A percentile compares a stretch with the other conserved stretches of the same genome.
Conservation (phyloP, 1,140 invertebrate genomes). For the Brachionus calyciflorus region DNA sequence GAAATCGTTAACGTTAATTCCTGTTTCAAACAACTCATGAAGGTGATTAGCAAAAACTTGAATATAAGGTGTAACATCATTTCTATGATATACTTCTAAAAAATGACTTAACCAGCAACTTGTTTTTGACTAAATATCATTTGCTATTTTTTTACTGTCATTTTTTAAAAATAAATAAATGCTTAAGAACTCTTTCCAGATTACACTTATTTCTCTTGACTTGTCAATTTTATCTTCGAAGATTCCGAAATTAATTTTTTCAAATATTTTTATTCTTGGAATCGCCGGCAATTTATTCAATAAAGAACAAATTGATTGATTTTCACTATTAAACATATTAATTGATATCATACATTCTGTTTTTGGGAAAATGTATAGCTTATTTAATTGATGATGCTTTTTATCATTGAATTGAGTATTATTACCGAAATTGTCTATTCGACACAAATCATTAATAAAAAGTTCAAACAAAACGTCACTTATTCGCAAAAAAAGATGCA, state of each 20-base stretch:
- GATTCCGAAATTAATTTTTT: not conserved
- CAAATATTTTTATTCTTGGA: not conserved
- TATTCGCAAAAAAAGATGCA: not conserved
- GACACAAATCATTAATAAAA: not conserved
- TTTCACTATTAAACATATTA: not conserved
- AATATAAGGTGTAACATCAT: not conserved
- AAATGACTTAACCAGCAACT: no score
- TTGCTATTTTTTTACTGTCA: no score
- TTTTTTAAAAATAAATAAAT: no score
- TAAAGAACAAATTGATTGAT: not conserved
- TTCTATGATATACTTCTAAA: no score
- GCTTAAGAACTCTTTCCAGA: no score
- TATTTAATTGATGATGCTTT: not conserved
- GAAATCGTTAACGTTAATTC: not conserved
- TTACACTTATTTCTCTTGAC: not conserved
- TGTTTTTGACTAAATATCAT: no score
- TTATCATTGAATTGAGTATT: not conserved
- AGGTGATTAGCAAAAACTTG: not conserved
- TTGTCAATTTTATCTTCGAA: not conserved
- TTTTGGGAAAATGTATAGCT: not conserved
- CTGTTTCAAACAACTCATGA: not conserved
- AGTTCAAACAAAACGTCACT: slow-evolving; percentile 12
- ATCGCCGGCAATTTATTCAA: not conserved
- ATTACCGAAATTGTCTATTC: slow-evolving; percentile 1
- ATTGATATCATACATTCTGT: slow-evolving; percentile 5